Conservation (phyloP, 2,113 vertebrate species). For the Gopherus evgoodei region DNA sequence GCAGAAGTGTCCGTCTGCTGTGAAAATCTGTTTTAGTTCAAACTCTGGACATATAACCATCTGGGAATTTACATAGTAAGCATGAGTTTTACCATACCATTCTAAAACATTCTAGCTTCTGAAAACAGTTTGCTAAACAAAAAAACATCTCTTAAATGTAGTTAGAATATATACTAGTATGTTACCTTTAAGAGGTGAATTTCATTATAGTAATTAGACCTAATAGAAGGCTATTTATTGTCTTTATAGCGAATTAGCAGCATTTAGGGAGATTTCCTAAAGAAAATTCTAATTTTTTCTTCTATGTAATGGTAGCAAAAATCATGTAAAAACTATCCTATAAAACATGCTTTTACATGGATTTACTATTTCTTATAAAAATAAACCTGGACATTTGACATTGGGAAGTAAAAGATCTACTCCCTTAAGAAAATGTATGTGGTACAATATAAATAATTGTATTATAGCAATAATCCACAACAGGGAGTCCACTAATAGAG, state of each 20-base stretch:
- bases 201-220: neutral
- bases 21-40: neutral
- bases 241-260: neutral
- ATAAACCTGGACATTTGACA: neutral
- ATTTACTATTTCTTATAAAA: neutral
- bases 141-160: neutral
- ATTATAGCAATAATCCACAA: neutral
- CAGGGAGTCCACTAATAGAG: neutral
- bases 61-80: neutral
- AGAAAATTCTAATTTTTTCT: neutral
- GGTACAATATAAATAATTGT: neutral
- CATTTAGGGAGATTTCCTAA: neutral
- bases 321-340: neutral
- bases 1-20: neutral
- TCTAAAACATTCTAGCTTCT: neutral
- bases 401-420: neutral
- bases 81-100: neutral
- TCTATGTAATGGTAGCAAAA: neutral
- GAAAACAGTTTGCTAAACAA: neutral
- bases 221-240: neutral
- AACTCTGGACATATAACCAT: neutral
- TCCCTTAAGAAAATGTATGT: neutral
- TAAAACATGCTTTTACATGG: rapidly evolving
- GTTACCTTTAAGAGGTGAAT: neutral
- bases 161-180: neutral